phyloP scores from a whole-genome alignment of 1,140 invertebrate species.

The Druon quercuslanigerum region DNA sequence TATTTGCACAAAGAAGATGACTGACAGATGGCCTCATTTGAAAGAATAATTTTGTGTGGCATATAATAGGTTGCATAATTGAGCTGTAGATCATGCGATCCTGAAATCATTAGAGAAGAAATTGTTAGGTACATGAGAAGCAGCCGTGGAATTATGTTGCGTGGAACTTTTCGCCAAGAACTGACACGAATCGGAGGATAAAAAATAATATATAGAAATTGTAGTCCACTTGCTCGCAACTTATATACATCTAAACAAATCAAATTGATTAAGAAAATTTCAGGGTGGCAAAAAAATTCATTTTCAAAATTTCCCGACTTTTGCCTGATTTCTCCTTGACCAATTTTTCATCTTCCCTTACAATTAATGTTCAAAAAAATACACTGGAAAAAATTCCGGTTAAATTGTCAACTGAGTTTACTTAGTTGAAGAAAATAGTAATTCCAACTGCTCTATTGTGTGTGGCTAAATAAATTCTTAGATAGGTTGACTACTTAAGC shows the following conservation, averaged over 20 bases:
- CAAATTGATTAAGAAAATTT: no score
- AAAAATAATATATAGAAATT: not conserved
- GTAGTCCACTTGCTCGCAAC: not conserved
- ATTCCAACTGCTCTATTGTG: no score
- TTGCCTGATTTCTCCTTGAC: no score
- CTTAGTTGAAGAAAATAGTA: no score
- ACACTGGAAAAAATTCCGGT: no score
- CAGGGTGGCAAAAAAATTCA: no score
- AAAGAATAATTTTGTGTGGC: slow-evolving; percentile 4
- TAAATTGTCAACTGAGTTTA: no score
- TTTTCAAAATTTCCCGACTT: no score
- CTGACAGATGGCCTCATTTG: not conserved
- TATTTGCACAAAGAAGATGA: slow-evolving; percentile 3
- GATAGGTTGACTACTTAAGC: no score
- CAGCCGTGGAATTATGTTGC: slow-evolving; percentile 1
- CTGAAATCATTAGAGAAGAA: slow-evolving; percentile 26
- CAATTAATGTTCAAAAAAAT: no score
- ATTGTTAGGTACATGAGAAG: slow-evolving; percentile 14
- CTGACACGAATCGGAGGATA: not conserved
- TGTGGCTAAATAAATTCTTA: no score
- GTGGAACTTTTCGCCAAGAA: not conserved
- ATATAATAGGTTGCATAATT: slow-evolving; percentile 7
- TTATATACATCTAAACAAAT: not conserved
- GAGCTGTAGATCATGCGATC: slow-evolving; percentile 17
- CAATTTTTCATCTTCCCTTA: no score